phyloP scores from a whole-genome alignment of 37 sponge, comb jelly and placozoan species.

The Theonella swinhoei region DNA sequence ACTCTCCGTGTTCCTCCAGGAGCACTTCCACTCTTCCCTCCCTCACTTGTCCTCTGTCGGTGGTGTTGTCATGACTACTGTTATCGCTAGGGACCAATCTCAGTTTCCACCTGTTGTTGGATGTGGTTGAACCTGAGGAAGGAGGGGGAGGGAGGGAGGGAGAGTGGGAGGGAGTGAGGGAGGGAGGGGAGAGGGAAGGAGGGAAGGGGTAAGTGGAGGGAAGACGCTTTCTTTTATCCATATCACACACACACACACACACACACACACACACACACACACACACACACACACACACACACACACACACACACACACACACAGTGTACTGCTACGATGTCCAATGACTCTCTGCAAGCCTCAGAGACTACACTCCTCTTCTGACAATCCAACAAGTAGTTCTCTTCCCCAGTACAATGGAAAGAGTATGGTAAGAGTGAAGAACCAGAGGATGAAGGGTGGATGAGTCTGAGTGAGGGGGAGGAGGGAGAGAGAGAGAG shows the following conservation, averaged over 20 bases:
- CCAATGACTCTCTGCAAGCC: background rate
- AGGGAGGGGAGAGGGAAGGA: too few relatives aligned
- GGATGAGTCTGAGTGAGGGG: background rate
- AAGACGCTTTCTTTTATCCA: background rate
- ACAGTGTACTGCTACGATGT: background rate
- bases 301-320: slow-evolving; percentile 45
- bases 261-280: too few relatives aligned
- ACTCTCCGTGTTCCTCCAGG: background rate
- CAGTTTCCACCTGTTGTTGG: background rate
- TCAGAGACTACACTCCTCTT: background rate
- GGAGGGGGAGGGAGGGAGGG: background rate
- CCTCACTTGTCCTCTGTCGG: background rate
- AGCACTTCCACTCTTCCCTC: slow-evolving; percentile 9
- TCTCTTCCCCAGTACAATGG: background rate
- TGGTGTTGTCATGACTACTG: background rate
- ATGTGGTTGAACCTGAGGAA: background rate
- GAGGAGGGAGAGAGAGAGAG: background rate
- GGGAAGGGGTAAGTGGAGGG: background rate
- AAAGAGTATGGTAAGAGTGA: background rate
- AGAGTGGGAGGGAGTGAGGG: too few relatives aligned
- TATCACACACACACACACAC: slow-evolving; percentile 6
- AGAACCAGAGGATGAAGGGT: background rate
- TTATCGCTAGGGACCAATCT: background rate
- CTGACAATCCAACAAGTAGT: background rate
- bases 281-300: slow-evolving; percentile 33